phyloP scores from a whole-genome alignment of 1,140 invertebrate species.

The Cepaea nemoralis region DNA sequence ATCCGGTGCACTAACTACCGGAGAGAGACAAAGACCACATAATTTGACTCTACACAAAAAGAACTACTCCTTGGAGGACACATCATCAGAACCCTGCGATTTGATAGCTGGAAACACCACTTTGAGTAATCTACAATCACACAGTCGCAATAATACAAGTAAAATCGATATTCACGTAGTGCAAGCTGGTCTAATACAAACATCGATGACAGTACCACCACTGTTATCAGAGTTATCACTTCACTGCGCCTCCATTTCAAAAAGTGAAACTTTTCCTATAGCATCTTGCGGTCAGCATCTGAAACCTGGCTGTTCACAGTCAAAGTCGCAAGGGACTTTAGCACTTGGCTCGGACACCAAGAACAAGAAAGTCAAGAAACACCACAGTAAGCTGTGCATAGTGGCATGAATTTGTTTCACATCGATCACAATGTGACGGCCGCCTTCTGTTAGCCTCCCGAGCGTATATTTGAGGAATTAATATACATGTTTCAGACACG shows the following conservation, averaged over 20 bases:
- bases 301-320: not conserved
- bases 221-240: not conserved
- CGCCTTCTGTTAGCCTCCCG: no score
- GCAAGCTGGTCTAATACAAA: not conserved
- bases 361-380: not conserved
- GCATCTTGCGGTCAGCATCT: not conserved
- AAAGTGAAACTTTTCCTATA: constrained; percentile 14
- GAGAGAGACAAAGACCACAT: not conserved
- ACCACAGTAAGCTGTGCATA: constrained; percentile 8
- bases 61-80: no score
- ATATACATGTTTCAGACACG: no score
- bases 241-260: not conserved
- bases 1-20: no score
- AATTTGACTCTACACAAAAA: not conserved
- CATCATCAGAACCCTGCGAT: not conserved
- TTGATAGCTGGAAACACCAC: not conserved
- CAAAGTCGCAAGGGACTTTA: not conserved
- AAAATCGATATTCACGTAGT: not conserved
- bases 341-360: not conserved
- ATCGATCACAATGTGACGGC: no score
- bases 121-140: not conserved
- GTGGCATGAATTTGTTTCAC: not conserved
- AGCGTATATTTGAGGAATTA: no score
- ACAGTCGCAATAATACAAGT: not conserved
- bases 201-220: not conserved